A percentile compares a stretch with the other conserved stretches of the same genome.
phyloP scores from a whole-genome alignment of 2,888 invertebrate species.

The Parapristionchus giblindavisi region DNA sequence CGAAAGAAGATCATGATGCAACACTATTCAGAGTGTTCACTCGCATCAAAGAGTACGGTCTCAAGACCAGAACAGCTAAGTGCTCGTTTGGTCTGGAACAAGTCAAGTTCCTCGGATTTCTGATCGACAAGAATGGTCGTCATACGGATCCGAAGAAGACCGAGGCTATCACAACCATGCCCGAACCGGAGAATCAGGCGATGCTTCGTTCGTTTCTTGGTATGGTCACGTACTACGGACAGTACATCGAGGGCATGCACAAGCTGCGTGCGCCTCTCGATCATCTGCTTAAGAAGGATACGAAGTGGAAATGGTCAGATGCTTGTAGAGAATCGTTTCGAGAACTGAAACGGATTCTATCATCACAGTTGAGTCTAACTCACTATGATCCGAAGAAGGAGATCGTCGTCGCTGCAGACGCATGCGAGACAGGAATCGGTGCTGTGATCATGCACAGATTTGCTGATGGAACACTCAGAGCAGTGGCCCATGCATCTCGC shows the following conservation, averaged over 20 bases:
- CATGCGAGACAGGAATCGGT: slow-evolving; percentile 68
- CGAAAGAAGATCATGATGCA: slow-evolving; percentile 36
- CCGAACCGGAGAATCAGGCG: slow-evolving; percentile 29
- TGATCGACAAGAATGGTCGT: slow-evolving; percentile 39
- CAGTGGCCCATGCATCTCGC: slow-evolving; percentile 45
- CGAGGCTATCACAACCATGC: slow-evolving; percentile 40
- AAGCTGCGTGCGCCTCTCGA: slow-evolving; percentile 52
- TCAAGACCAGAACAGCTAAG: slow-evolving; percentile 41
- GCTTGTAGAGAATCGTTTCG: slow-evolving; percentile 43
- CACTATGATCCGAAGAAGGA: slow-evolving; percentile 65
- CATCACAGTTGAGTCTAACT: slow-evolving; percentile 54
- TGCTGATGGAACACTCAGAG: slow-evolving; percentile 59
- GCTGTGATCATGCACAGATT: slow-evolving; percentile 51
- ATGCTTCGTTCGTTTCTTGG: slow-evolving; percentile 38
- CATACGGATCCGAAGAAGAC: slow-evolving; percentile 39
- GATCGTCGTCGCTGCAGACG: slow-evolving; percentile 70
- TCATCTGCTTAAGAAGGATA: slow-evolving; percentile 45
- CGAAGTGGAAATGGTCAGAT: slow-evolving; percentile 45
- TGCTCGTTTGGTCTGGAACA: slow-evolving; percentile 41
- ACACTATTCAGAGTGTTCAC: slow-evolving; percentile 36
- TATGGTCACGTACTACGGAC: slow-evolving; percentile 41
- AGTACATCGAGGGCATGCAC: slow-evolving; percentile 16
- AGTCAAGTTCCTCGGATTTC: slow-evolving; percentile 44
- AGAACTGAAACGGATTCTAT: slow-evolving; percentile 54
- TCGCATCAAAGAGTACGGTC: slow-evolving; percentile 39